phyloP scores from a whole-genome alignment of 1,140 invertebrate genomes.

The Monochamus saltuarius region DNA sequence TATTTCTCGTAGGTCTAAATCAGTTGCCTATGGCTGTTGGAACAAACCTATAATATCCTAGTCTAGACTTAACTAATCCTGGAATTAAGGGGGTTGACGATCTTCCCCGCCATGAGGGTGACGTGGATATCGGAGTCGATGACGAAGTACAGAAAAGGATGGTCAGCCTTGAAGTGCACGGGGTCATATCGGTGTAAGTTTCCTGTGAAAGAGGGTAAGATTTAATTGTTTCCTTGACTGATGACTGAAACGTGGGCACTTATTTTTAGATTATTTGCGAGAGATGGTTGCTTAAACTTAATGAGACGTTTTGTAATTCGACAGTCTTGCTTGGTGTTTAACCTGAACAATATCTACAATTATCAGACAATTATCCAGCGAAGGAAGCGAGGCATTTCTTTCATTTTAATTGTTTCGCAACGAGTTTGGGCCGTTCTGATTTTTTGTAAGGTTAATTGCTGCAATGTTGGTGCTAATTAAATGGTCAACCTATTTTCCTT shows the following conservation, averaged over 20 bases:
- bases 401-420: slow-evolving; percentile 29
- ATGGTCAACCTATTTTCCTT: no score
- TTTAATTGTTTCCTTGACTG: slow-evolving; percentile 1
- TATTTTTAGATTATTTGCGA: not conserved
- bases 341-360: slow-evolving; percentile 29
- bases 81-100: slow-evolving; percentile 77
- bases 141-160: slow-evolving; percentile 80
- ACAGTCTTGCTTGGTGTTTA: slow-evolving; percentile 24
- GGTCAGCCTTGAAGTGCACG: slow-evolving; percentile 70
- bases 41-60: no score
- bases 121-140: slow-evolving; percentile 76
- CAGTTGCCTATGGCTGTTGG: no score
- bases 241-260: not conserved
- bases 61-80: slow-evolving; percentile 60
- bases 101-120: slow-evolving; percentile 74
- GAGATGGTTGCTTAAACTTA: slow-evolving; percentile 1
- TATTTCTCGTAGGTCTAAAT: no score
- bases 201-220: slow-evolving; percentile 29
- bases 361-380: slow-evolving; percentile 30
- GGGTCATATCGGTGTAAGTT: slow-evolving; percentile 45
- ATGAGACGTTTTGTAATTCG: slow-evolving; percentile 25
- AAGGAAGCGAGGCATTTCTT: slow-evolving; percentile 26
- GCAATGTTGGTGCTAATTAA: not conserved
- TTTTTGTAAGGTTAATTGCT: slow-evolving; percentile 26
- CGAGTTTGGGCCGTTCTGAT: slow-evolving; percentile 14